Evolutionary conservation across 2,888 invertebrate genomes (phyloP), one percentile per base, ranked within the genome.

Genomic region (Chymomyza caudatula): DNA sequence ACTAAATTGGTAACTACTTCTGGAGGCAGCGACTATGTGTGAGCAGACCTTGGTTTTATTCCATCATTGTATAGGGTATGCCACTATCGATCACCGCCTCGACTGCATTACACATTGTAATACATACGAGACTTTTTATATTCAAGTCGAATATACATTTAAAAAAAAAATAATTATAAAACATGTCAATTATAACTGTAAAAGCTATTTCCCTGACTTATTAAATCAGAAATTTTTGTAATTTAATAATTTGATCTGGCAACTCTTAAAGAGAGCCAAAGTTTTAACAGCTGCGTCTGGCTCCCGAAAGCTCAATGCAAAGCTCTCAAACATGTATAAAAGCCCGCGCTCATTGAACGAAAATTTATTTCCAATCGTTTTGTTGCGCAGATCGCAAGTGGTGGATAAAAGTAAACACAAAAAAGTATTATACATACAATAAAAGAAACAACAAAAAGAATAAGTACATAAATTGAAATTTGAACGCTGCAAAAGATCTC

Each of bases 311-410:
- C 47, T 47, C n/a, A 4, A 11, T 11, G 11, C 8, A 37, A 37
- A 37, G 29, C 29, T 37, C 29, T 37, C 5, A 2, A 2, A 17
- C 17, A n/a, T 47, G 56, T 71, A 71, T 71, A 71, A 22, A 71
- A 57, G 2, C 17, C 37, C 3, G 52, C n/a, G 23, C 8, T 23
- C 43, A 37, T 3, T 6, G 25, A 47, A 47, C 44, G 51, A 55
- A 63, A 63, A 11, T 55, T 63, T 13, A 68, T 73, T 72, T 67
- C 54, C 53, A 56, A 49, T 67, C 58, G 61, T 52, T 37, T 29
- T 25, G 43, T 29, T 23, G 51, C 64, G 60, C 47, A 47, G 15
- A 17, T 11, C 17, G 47, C 44, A 58, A 56, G 96, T 95, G 42
- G 17, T 51, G 64, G 47, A 69, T 37, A 47, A 25, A 51, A 17